Evolutionary conservation across 1,140 invertebrate species (phyloP).

Genomic region (Eulimnadia texana): DNA sequence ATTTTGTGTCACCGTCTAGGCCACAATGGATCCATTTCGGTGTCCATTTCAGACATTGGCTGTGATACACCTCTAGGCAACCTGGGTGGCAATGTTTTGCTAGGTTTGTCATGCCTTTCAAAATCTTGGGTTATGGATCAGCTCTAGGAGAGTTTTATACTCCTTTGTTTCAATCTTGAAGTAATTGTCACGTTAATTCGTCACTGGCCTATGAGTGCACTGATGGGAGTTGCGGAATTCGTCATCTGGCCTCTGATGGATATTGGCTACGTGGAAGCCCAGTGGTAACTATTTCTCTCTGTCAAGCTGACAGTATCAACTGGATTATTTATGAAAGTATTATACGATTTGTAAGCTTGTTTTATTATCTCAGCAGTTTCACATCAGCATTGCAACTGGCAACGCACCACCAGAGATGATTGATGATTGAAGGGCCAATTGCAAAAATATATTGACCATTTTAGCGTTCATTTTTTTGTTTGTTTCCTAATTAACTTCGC

Average conservation of each 20-base stretch:
- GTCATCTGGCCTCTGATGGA: neutral
- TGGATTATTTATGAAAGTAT: no score
- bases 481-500: neutral
- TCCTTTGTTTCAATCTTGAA: neutral
- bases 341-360: no score
- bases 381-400: neutral
- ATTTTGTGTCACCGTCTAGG: neutral
- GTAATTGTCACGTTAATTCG: neutral
- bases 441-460: neutral
- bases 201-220: neutral
- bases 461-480: neutral
- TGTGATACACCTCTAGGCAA: neutral
- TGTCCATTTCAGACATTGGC: neutral
- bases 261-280: neutral
- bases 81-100: neutral
- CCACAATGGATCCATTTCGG: neutral
- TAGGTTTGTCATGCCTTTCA: neutral
- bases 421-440: neutral
- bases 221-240: neutral
- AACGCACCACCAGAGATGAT: neutral
- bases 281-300: neutral
- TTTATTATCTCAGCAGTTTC: neutral
- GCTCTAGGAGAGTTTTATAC: neutral
- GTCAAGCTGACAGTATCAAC: neutral
- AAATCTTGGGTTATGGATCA: neutral